A percentile compares a stretch with the other conserved stretches of the same genome.
phyloP scores from a whole-genome alignment of 2,797 vertebrate species.

The Acropternis orthonyx region DNA sequence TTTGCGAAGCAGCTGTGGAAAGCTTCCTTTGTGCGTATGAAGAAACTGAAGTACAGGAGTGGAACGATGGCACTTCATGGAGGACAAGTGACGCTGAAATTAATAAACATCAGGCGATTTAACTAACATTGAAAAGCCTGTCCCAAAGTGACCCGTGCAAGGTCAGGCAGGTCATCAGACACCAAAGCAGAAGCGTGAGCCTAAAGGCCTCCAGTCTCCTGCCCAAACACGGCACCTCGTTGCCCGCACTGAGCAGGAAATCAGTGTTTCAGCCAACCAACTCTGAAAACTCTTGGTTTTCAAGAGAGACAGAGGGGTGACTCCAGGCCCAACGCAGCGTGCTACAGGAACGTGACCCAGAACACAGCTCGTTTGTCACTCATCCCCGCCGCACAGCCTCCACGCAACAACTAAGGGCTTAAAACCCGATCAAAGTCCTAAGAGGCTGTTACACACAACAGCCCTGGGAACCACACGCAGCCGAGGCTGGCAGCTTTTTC shows the following conservation, averaged over 20 bases:
- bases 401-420: background rate
- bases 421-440: background rate
- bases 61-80: background rate
- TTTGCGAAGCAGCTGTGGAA: background rate
- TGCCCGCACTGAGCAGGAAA: background rate
- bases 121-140: background rate
- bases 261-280: background rate
- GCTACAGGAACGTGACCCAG: background rate
- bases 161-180: slow-evolving; percentile 10
- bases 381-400: background rate
- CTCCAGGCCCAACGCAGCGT: background rate
- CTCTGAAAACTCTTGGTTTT: background rate
- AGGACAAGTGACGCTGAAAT: background rate
- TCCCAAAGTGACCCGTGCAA: slow-evolving; percentile 6
- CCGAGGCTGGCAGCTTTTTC: background rate
- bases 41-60: background rate
- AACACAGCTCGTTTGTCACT: background rate
- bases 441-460: background rate
- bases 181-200: background rate
- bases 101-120: background rate
- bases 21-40: background rate
- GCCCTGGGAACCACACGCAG: background rate
- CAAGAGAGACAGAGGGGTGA: background rate
- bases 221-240: background rate
- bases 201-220: background rate